Evolutionary conservation across 2,113 vertebrate species (phyloP).

Genomic region (Ciconia boyciana): DNA sequence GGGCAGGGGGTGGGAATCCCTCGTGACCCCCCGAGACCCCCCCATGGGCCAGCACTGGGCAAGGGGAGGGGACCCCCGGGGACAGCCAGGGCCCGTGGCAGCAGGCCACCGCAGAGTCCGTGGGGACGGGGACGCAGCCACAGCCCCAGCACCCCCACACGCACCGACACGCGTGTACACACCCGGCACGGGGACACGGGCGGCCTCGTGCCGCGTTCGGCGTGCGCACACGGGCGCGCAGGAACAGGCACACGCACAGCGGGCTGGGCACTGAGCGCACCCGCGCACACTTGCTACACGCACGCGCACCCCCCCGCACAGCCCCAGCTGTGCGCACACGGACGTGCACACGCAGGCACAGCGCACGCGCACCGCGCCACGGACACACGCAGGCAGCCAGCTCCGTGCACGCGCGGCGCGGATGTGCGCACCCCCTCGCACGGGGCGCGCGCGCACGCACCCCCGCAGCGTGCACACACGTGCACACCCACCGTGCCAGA

Average conservation of each 20-base stretch:
- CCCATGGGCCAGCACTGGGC: background rate
- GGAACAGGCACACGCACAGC: background rate
- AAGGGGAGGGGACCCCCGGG: background rate
- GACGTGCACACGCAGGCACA: background rate
- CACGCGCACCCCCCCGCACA: background rate
- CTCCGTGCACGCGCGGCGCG: rapidly evolving
- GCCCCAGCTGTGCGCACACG: background rate
- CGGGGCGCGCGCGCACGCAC: rapidly evolving
- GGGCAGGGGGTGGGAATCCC: background rate
- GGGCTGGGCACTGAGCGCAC: background rate
- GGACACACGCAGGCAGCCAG: rapidly evolving
- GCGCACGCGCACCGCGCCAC: background rate
- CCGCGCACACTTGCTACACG: rapidly evolving
- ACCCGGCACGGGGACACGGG: background rate
- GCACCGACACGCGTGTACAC: rapidly evolving
- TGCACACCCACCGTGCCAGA: rapidly evolving
- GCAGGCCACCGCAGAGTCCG: background rate
- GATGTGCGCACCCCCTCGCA: background rate
- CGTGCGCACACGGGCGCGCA: rapidly evolving
- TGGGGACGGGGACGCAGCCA: background rate
- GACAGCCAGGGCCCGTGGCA: background rate
- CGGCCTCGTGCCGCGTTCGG: rapidly evolving
- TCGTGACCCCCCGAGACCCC: rapidly evolving
- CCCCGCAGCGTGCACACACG: background rate
- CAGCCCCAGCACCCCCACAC: rapidly evolving